These are phyloP conservation scores for Archegozetes longisetosus DNA, from an alignment of 1,140 invertebrate species.

Conservation along the genomic window DNA sequence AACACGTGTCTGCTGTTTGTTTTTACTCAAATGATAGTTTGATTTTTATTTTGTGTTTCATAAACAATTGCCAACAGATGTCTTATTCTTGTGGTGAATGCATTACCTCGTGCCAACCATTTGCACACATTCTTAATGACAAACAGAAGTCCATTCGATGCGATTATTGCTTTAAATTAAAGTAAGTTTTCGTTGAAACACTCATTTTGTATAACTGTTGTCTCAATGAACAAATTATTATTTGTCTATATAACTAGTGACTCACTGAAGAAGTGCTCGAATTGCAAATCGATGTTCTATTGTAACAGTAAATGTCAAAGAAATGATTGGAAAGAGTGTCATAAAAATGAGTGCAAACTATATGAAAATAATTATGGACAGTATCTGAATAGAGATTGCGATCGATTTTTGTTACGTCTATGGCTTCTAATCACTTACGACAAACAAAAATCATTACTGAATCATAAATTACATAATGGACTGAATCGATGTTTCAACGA, in stretches of 20 bases:
- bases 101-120: background rate
- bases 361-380: background rate
- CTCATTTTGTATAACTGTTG: background rate
- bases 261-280: constrained; percentile 9
- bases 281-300: constrained; percentile 13
- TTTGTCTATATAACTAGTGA: constrained; percentile 7
- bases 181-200: background rate
- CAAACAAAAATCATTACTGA: background rate
- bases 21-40: too few species aligned
- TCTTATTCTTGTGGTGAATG: constrained; percentile 5
- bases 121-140: constrained; percentile 5
- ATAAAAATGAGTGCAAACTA: constrained; percentile 9
- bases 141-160: constrained; percentile 2
- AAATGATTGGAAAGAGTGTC: constrained; percentile 8
- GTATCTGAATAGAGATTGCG: background rate
- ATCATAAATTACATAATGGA: background rate
- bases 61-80: too few species aligned
- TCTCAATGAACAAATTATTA: background rate
- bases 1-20: too few species aligned
- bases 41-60: too few species aligned
- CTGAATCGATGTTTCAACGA: background rate
- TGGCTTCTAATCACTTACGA: background rate
- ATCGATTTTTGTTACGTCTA: constrained; percentile 2
- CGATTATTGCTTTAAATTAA: constrained; percentile 11
- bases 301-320: constrained; percentile 4